Evolutionary conservation across 2,888 invertebrate species (phyloP).

Genomic region (Chirona hameri): DNA sequence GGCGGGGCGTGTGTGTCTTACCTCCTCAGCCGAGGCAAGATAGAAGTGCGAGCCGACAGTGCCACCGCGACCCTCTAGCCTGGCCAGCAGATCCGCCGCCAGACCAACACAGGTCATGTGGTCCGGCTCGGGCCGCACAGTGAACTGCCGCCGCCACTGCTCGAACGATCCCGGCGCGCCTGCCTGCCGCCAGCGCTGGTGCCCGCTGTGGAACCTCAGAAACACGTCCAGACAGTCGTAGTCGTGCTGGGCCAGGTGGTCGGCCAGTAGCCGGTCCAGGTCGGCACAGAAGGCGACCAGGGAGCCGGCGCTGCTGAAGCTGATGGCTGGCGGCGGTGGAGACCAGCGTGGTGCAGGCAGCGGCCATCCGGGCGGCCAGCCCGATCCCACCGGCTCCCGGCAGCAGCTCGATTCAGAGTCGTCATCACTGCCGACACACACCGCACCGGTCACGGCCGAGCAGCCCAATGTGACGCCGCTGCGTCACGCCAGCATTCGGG

Average conservation of each 20-base stretch:
- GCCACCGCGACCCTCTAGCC: neutral
- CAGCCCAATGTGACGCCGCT: too few species aligned
- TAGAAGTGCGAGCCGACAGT: neutral
- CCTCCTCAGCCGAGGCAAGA: neutral
- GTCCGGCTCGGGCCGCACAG: neutral
- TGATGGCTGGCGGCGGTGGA: neutral
- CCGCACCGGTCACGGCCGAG: too few species aligned
- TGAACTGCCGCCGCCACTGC: neutral
- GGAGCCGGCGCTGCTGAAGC: neutral
- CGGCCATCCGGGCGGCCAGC: neutral
- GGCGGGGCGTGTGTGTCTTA: too few species aligned
- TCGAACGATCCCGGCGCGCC: neutral
- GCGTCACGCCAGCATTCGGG: too few species aligned
- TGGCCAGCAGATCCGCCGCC: neutral
- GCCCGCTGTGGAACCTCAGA: neutral
- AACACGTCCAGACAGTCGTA: constrained; percentile 8
- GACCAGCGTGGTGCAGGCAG: neutral
- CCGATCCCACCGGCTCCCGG: neutral
- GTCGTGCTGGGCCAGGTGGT: neutral
- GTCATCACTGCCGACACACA: neutral
- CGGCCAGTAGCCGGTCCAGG: neutral
- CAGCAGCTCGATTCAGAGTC: neutral
- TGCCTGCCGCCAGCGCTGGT: neutral
- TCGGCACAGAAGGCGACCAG: neutral
- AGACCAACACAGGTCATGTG: neutral